A percentile compares a stretch with the other conserved stretches of the same genome.
Evolutionary conservation across 2,888 invertebrate genomes (phyloP).

Genomic region (Megamerina dolium): DNA sequence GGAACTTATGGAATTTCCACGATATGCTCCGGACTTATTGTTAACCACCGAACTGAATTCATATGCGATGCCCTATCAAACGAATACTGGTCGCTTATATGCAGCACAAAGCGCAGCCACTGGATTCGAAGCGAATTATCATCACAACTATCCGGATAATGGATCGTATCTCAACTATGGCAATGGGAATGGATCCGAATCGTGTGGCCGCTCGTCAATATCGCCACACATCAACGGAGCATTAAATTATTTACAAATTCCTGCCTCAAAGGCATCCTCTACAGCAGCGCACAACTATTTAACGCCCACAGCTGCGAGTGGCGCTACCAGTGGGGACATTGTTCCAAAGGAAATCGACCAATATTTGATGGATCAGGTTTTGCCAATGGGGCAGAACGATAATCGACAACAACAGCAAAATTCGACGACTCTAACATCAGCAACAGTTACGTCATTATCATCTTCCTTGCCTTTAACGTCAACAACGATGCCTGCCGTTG

Average conservation of each 20-base stretch:
- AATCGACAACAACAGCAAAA: conserved; percentile 4
- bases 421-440: not conserved
- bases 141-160: not conserved
- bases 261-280: conserved; percentile 14
- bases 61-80: not conserved
- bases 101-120: conserved; percentile 15
- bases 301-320: conserved; percentile 12
- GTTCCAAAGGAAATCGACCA: conserved; percentile 50
- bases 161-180: conserved; percentile 4
- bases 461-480: conserved; percentile 5
- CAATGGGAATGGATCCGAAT: conserved; percentile 5
- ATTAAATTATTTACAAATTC: conserved; percentile 42
- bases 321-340: conserved; percentile 29
- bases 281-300: conserved; percentile 19
- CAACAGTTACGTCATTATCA: conserved; percentile 10
- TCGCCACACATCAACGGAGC: conserved; percentile 42
- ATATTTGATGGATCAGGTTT: conserved; percentile 46
- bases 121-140: not conserved
- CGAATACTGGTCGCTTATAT: conserved; percentile 7
- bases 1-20: conserved; percentile 9
- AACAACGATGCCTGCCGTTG: conserved; percentile 8
- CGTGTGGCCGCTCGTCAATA: conserved; percentile 25
- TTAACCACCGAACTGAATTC: conserved; percentile 1
- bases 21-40: not conserved
- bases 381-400: conserved; percentile 33